Base-by-base conservation (phyloP, 2,113 vertebrate genomes). In the Sinocyclocheilus anophthalmus region DNA sequence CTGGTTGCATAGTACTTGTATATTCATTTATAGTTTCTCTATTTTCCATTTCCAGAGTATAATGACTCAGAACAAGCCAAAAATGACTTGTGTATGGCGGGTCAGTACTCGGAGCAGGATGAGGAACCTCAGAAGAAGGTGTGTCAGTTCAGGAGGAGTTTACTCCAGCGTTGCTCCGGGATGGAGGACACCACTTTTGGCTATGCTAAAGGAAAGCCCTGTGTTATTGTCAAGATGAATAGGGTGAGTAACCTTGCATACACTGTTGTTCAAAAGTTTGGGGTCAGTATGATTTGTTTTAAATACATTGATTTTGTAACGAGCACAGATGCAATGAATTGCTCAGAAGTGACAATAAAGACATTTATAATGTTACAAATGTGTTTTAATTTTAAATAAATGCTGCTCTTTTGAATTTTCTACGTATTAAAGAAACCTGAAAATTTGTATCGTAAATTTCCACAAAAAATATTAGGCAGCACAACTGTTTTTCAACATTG, bases 191-290 rank as follows among this genome's bases (percentile, higher is more conserved):
- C 89, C 85, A 92, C 55, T 65, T 99, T 96, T 84, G 98, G 97
- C 75, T 99, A 98, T 88, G 92, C 94, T 83, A 94, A 92, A 84
- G 97, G 97, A 84, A 92, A 91, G 55, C 98, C 98, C 10, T 99
- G 98, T 18, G 89, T 99, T 85, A 93, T 98, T 90, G 95, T 99
- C 88, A 99, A 99, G 93, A 95, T 99, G 96, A 99, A 99, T 93
- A 96, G 97, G 93, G 98, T 99, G 95, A 93, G 76, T 50, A 12
- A 53, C 61, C 75, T 33, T 24, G 18, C 26, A n/a, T 73, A 20
- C 67, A 70, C 8, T 39, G 2, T 33, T 39, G 37, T 42, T 22
- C 33, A 72, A 22, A 69, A 69, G 30, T 30, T 9, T 53, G 22
- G 4, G 20, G 69, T 37, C 67, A 37, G 14, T 42, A 73, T 45